Percentiles rank a stretch among this genome's conserved stretches.
Conservation (phyloP, 2,113 vertebrate species). For the Gymnarchus niloticus region DNA sequence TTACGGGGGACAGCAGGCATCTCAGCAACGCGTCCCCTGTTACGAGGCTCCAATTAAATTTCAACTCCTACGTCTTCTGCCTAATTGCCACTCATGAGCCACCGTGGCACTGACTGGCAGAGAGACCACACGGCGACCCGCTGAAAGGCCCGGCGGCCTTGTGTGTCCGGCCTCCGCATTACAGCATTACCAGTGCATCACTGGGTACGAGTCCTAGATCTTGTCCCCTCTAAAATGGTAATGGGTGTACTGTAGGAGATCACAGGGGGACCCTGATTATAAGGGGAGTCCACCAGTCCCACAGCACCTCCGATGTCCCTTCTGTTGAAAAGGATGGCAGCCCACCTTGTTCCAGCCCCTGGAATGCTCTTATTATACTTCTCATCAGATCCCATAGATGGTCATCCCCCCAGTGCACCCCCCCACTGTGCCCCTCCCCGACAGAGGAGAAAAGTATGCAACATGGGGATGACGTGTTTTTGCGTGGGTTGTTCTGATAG, state of each 20-base stretch:
- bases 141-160: not conserved
- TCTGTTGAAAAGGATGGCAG: not conserved
- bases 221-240: not conserved
- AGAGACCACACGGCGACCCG: not conserved
- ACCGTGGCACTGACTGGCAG: not conserved
- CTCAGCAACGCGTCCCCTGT: not conserved
- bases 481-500: constrained; percentile 32
- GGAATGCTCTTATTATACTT: constrained; percentile 32
- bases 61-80: not conserved
- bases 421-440: too few species aligned
- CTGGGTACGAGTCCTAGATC: too few species aligned
- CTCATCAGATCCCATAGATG: constrained; percentile 37
- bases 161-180: not conserved
- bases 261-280: not conserved
- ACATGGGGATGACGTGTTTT: not conserved
- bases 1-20: not conserved
- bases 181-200: too few species aligned
- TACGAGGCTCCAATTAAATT: not conserved
- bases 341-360: not conserved
- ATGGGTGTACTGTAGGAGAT: not conserved
- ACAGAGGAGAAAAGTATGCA: not conserved
- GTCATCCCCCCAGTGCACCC: constrained; percentile 49
- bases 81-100: constrained; percentile 26
- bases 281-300: not conserved
- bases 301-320: too few species aligned